Conservation (phyloP, 2,797 vertebrate genomes). For the Siniperca obscura region DNA sequence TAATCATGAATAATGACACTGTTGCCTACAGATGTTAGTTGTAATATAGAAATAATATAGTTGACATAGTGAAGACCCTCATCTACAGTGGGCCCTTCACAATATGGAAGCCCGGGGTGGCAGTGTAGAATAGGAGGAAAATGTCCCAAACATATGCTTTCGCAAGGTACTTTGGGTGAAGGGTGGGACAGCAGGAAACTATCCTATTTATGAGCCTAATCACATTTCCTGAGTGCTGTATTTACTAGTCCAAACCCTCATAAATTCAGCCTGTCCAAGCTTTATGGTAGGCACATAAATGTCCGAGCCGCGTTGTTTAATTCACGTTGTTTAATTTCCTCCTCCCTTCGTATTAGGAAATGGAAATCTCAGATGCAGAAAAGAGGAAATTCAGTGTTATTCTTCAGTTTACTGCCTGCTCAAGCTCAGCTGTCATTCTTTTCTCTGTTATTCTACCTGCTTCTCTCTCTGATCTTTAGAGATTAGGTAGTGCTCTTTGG, state of each 20-base stretch:
- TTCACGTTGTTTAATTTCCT: constrained; percentile 79
- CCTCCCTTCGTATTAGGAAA: constrained; percentile 77
- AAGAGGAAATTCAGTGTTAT: constrained; percentile 64
- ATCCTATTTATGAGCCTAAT: constrained; percentile 79
- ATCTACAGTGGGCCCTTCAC: neutral
- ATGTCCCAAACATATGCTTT: constrained; percentile 68
- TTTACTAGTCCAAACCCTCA: constrained; percentile 75
- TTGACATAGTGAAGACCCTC: neutral
- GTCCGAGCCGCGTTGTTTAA: constrained; percentile 70
- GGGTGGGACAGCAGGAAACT: constrained; percentile 73
- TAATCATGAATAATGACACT: neutral
- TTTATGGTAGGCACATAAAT: constrained; percentile 77
- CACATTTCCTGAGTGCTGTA: constrained; percentile 83
- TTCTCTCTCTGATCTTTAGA: constrained; percentile 51
- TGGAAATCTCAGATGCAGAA: constrained; percentile 75
- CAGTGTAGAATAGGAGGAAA: constrained; percentile 36
- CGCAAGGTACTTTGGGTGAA: constrained; percentile 68
- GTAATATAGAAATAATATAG: neutral
- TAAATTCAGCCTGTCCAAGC: constrained; percentile 75
- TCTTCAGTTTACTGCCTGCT: constrained; percentile 47
- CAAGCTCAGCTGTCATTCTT: constrained; percentile 25
- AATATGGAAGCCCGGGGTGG: neutral
- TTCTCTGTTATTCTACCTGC: constrained; percentile 49
- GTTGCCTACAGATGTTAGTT: neutral
- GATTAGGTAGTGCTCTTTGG: constrained; percentile 50